Evolutionary conservation across 92 coral and sea anemone species (phyloP), one percentile per base, ranked within the genome.

Genomic region (Epizoanthus scotinus): DNA sequence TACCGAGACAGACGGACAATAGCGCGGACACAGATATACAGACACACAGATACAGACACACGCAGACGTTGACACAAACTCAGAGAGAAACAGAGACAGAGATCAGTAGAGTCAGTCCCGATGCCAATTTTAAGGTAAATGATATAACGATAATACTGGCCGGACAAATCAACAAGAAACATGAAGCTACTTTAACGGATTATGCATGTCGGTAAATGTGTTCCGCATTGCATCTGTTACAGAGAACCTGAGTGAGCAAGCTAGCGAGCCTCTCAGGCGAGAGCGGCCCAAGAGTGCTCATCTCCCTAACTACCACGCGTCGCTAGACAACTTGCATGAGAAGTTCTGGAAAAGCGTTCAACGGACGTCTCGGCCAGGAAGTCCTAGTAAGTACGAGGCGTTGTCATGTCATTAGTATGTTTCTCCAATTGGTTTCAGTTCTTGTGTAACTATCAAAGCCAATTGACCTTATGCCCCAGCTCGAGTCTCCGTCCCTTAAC

Each of bases 281-380:
- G 81, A 75, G 25, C 64, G 91, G 21, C 90, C 94, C 21, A 85
- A 82, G 40, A 87, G 87, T 24, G 64, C 87, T 20, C 87, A 86
- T 10, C 20, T 75, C 17, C 90, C 87, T 1, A 92, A 87, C 57
- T 92, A 92, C 59, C 90, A 92, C 71, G 84, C 86, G 54, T 92
- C 97, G 1, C 84, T 92, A 2, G 97, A 92, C 7, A 92, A 88
- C 78, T 73, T 92, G 22, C 88, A 91, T 44, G 97, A 92, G 20
- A 91, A 92, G 84, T 92, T 92, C 69, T 92, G 97, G 97, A 87
- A 85, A 57, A 92, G 97, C 59, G 97, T 92, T 2, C 85, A 90
- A 68, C 82, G 90, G 68, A 89, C 92, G 0, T 83, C 90, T 54
- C 80, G 83, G 65, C 83, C 78, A 81, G 78, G 86, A 57, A 81